phyloP scores from a whole-genome alignment of 2,113 vertebrate genomes.

The Micronycteris hirsuta region DNA sequence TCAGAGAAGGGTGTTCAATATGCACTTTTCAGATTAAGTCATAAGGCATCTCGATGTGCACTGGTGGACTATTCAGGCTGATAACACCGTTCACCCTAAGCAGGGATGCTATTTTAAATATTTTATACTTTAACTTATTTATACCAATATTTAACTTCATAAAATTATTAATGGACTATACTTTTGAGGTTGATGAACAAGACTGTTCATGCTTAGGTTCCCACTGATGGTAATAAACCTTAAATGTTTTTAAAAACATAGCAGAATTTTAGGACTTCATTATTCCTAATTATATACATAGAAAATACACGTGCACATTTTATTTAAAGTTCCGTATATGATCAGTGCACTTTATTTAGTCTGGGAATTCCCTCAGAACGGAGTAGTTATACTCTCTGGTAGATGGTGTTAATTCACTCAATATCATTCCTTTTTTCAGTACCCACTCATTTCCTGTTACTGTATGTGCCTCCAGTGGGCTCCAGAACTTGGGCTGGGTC shows the following conservation, averaged over 20 bases:
- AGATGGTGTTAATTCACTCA: neutral
- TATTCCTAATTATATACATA: neutral
- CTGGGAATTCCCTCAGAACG: neutral
- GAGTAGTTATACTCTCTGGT: neutral
- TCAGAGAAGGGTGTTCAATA: neutral
- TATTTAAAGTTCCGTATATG: neutral
- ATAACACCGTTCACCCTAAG: accelerated
- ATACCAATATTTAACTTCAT: neutral
- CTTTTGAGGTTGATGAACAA: neutral
- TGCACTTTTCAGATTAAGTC: neutral
- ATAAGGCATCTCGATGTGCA: neutral
- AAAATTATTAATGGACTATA: neutral
- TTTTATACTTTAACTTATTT: neutral
- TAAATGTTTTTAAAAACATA: neutral
- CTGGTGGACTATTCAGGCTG: neutral
- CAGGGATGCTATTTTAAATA: neutral
- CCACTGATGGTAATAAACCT: neutral
- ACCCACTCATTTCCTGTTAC: neutral
- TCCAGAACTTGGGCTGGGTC: neutral
- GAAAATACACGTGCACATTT: neutral
- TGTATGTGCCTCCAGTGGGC: neutral
- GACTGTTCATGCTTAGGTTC: neutral
- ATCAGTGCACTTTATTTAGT: neutral
- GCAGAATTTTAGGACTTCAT: neutral
- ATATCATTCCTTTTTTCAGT: neutral